Conservation (phyloP, 1,140 invertebrate genomes). For the Lasaia peninsularis region DNA sequence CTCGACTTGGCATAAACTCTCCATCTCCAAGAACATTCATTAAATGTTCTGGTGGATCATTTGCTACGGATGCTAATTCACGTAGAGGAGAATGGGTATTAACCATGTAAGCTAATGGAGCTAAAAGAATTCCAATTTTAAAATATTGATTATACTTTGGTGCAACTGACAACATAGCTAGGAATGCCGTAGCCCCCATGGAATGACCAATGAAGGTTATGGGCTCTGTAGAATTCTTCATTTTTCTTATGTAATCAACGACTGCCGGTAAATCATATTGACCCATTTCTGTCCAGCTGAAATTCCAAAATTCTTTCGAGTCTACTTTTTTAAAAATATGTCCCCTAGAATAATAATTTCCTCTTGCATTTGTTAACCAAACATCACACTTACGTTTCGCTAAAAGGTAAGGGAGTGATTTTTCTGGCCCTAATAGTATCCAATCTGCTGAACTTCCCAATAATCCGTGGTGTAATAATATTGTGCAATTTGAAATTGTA, state of each 20-base stretch:
- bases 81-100: constrained; percentile 82
- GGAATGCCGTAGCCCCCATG: constrained; percentile 80
- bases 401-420: constrained; percentile 80
- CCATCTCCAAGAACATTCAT: constrained; percentile 76
- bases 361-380: constrained; percentile 82
- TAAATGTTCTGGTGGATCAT: constrained; percentile 74
- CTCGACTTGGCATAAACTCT: constrained; percentile 81
- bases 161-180: constrained; percentile 79
- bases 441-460: constrained; percentile 86
- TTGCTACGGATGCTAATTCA: constrained; percentile 74
- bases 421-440: constrained; percentile 82
- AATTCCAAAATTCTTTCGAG: constrained; percentile 80
- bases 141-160: constrained; percentile 83
- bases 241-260: constrained; percentile 82
- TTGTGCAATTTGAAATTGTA: constrained; percentile 39
- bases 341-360: constrained; percentile 79
- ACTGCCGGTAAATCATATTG: constrained; percentile 85
- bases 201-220: constrained; percentile 84
- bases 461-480: constrained; percentile 87
- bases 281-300: constrained; percentile 84
- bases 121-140: constrained; percentile 80
- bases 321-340: constrained; percentile 66
- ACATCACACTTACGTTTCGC: constrained; percentile 81
- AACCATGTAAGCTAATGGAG: constrained; percentile 84
- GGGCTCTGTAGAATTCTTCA: constrained; percentile 59